Conservation (phyloP, 2,888 invertebrate genomes). For the Acronicta alni region DNA sequence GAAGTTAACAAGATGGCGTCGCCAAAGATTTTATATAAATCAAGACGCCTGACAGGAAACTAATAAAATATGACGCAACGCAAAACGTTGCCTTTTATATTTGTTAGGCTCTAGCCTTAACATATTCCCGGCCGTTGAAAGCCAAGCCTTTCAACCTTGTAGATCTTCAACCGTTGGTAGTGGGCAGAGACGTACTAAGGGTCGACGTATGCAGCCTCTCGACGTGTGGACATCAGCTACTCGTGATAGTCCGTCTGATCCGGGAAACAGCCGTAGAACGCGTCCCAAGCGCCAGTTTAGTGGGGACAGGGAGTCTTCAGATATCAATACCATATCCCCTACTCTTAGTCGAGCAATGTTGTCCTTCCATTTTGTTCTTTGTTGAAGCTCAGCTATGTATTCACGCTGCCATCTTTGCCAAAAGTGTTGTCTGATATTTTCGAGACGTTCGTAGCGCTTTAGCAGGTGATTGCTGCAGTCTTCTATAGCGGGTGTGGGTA, state of each 20-base stretch:
- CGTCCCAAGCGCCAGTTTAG: background rate
- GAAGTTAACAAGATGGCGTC: too few species aligned
- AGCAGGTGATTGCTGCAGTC: background rate
- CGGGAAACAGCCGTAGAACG: background rate
- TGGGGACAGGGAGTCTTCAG: background rate
- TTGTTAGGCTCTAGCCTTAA: background rate
- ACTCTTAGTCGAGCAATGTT: background rate
- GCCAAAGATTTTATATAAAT: too few species aligned
- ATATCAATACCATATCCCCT: background rate
- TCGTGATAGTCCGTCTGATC: background rate
- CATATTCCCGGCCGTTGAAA: constrained; percentile 1
- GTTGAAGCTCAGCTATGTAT: background rate
- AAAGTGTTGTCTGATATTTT: background rate
- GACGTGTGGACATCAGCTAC: background rate
- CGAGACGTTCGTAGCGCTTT: background rate
- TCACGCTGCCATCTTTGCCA: background rate
- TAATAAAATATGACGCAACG: too few species aligned
- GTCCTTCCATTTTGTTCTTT: background rate
- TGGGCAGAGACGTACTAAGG: background rate
- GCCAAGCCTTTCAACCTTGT: background rate
- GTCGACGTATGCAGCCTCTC: background rate
- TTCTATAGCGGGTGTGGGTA: background rate
- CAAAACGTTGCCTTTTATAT: too few species aligned
- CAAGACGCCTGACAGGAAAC: too few species aligned
- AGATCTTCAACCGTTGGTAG: background rate